A percentile compares a stretch with the other conserved stretches of the same genome.
These are phyloP conservation scores for Sus cebifrons DNA, from an alignment of 2,797 vertebrate species.

Conservation along the genomic window DNA sequence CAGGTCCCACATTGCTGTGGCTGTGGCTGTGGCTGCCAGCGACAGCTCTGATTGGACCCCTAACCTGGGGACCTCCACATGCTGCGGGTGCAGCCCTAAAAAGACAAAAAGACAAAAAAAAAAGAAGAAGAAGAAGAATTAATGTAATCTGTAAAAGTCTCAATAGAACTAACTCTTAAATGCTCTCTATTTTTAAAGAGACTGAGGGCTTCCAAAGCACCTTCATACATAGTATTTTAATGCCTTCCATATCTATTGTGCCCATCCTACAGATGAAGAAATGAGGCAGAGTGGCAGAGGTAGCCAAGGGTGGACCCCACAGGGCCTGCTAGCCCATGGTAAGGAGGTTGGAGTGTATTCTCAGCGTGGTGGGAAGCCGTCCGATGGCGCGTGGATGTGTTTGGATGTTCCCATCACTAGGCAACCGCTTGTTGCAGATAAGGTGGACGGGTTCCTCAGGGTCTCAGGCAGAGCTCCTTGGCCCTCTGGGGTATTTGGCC, in stretches of 20 bases:
- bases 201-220: not conserved
- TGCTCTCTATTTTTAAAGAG: not conserved
- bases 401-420: not conserved
- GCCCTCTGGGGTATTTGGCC: not conserved
- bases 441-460: not conserved
- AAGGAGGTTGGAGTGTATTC: not conserved
- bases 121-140: not conserved
- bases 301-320: no score
- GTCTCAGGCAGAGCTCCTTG: not conserved
- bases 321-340: fast-evolving
- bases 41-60: no score
- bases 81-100: no score
- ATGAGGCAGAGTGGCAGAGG: not conserved
- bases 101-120: no score
- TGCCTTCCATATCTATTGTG: not conserved
- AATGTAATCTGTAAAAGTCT: not conserved
- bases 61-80: no score
- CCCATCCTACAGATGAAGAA: not conserved
- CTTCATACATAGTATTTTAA: not conserved
- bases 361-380: not conserved
- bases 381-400: not conserved
- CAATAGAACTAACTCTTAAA: conserved; percentile 1
- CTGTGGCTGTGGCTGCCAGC: no score
- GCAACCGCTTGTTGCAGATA: not conserved
- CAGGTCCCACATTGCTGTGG: no score